phyloP scores from a whole-genome alignment of 2,797 vertebrate genomes.

The Sylvia borin region DNA sequence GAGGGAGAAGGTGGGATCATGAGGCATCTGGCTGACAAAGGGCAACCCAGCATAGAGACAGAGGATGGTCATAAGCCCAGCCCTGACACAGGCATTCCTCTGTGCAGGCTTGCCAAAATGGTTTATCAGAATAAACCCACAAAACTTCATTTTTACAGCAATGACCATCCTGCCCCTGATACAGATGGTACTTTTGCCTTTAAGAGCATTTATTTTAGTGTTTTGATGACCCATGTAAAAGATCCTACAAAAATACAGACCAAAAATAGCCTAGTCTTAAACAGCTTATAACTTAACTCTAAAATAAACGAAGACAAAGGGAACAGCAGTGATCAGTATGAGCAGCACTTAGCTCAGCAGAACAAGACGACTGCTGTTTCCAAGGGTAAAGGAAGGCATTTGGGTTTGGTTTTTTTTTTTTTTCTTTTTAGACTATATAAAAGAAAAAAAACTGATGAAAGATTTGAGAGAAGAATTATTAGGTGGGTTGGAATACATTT shows the following conservation, averaged over 20 bases:
- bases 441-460: constrained; percentile 37
- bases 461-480: constrained; percentile 38
- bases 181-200: not conserved
- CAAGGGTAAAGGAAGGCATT: not conserved
- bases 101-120: not conserved
- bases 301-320: constrained; percentile 42
- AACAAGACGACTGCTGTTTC: constrained; percentile 41
- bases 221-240: not conserved
- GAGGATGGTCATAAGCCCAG: not conserved
- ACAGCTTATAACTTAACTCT: constrained; percentile 43
- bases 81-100: not conserved
- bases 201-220: not conserved
- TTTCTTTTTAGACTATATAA: not conserved
- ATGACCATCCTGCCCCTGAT: not conserved
- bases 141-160: not conserved
- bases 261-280: constrained; percentile 17
- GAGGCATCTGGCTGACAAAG: constrained; percentile 24
- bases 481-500: constrained; percentile 37
- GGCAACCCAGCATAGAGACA: not conserved
- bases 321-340: not conserved
- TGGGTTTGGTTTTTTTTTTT: not conserved
- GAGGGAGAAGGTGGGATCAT: not conserved
- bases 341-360: constrained; percentile 28
- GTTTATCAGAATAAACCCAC: not conserved
- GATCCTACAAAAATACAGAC: not conserved